phyloP scores from a whole-genome alignment of 2,888 invertebrate genomes.

The Drosophila macrospina region DNA sequence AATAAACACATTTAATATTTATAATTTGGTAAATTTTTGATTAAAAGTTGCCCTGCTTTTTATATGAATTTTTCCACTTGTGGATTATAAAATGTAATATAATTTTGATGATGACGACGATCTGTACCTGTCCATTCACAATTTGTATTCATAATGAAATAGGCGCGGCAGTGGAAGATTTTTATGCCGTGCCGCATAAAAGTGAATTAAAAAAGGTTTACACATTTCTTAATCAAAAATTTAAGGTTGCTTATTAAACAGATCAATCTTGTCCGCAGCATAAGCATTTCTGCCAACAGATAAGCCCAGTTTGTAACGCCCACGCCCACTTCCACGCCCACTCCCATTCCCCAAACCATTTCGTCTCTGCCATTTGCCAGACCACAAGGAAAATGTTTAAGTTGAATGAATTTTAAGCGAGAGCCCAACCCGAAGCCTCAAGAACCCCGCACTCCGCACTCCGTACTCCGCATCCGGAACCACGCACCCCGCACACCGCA shows the following conservation, averaged over 20 bases:
- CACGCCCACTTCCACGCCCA: conserved; percentile 7
- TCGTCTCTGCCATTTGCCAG: conserved; percentile 4
- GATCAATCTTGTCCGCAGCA: conserved; percentile 70
- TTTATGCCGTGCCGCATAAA: conserved; percentile 32
- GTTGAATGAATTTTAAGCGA: conserved; percentile 44
- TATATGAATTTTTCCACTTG: neutral
- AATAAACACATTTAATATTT: no score
- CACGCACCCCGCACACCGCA: no score
- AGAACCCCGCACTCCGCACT: neutral
- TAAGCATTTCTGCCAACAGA: conserved; percentile 42
- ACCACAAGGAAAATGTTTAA: conserved; percentile 27
- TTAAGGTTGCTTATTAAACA: conserved; percentile 72
- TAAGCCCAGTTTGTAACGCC: conserved; percentile 30
- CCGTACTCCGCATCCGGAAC: no score
- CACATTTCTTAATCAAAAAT: conserved; percentile 45
- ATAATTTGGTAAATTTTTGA: no score
- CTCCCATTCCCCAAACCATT: neutral
- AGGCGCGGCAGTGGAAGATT: conserved; percentile 20
- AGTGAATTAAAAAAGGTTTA: conserved; percentile 55
- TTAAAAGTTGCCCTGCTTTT: neutral
- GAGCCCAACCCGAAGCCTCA: conserved; percentile 1
- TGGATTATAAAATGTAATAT: conserved; percentile 7
- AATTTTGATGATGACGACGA: conserved; percentile 3
- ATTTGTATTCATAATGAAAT: conserved; percentile 39
- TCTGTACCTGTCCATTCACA: conserved; percentile 6